Conservation (phyloP, 2,113 vertebrate species). For the Pycnonotus jocosus region DNA sequence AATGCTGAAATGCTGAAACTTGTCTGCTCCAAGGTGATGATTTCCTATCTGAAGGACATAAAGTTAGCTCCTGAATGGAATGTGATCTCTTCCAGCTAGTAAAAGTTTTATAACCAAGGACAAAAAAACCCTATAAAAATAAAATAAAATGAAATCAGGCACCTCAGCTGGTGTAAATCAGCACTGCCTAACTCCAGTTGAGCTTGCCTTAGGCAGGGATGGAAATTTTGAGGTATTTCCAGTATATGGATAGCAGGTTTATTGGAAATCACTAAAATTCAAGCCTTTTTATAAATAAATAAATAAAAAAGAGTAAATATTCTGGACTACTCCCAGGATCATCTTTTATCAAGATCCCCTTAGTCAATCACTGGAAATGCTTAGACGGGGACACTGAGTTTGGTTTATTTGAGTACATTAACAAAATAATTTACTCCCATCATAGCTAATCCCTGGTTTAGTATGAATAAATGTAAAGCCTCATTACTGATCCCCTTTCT, state of each 20-base stretch:
- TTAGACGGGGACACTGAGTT: not conserved
- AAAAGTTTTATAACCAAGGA: constrained; percentile 49
- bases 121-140: constrained; percentile 5
- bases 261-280: constrained; percentile 20
- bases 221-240: constrained; percentile 1
- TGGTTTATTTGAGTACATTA: not conserved
- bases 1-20: not conserved
- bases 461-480: not conserved
- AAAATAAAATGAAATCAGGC: not conserved
- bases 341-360: not conserved
- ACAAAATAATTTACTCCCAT: not conserved
- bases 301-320: not conserved
- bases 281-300: not conserved
- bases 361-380: not conserved
- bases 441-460: not conserved
- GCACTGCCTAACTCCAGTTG: not conserved
- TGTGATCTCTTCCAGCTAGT: constrained; percentile 45
- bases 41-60: constrained; percentile 38
- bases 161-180: constrained; percentile 52
- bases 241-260: constrained; percentile 6
- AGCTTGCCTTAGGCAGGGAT: constrained; percentile 18
- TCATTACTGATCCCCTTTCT: not conserved
- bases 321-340: not conserved
- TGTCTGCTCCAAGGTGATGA: constrained; percentile 27
- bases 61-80: not conserved